Percentiles rank a stretch among this genome's conserved stretches.
phyloP scores from a whole-genome alignment of 30 jellyfish, hydroid and myxozoan genomes.

The Rhopilema esculentum region DNA sequence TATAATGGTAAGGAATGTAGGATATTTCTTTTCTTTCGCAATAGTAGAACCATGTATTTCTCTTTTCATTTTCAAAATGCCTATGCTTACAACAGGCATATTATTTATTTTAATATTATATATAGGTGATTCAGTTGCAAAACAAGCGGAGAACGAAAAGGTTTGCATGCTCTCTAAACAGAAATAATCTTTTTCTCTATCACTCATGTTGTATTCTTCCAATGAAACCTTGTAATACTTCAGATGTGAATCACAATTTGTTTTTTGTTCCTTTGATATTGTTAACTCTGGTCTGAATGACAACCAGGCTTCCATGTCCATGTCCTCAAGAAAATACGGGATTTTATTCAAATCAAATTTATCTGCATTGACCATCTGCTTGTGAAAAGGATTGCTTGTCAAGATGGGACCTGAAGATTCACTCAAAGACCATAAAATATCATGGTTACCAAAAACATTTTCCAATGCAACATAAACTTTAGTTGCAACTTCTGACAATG shows the following conservation, averaged over 20 bases:
- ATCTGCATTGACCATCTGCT: not conserved
- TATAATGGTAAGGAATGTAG: not conserved
- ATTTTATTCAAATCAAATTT: not conserved
- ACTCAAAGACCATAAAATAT: not conserved
- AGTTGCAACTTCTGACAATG: slow-evolving; percentile 10
- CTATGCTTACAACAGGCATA: slow-evolving; percentile 26
- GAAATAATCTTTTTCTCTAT: slow-evolving; percentile 34
- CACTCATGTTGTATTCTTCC: slow-evolving; percentile 21
- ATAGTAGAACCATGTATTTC: not conserved
- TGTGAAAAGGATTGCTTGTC: not conserved
- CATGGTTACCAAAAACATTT: not conserved
- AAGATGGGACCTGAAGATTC: not conserved
- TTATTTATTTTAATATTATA: slow-evolving; percentile 16
- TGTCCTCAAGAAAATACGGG: slow-evolving; percentile 41
- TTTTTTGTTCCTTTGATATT: slow-evolving; percentile 20
- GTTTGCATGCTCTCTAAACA: not conserved
- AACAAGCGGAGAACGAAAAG: not conserved
- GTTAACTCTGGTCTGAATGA: slow-evolving; percentile 40
- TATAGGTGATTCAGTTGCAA: not conserved
- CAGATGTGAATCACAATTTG: slow-evolving; percentile 14
- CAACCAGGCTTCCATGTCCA: slow-evolving; percentile 41
- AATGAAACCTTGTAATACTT: slow-evolving; percentile 19
- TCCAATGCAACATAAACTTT: not conserved
- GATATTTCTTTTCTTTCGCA: not conserved
- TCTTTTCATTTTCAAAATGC: not conserved